Evolutionary conservation across 53 echinoderm and acorn worm genomes (phyloP).

Genomic region (Hippasteria phrygiana): DNA sequence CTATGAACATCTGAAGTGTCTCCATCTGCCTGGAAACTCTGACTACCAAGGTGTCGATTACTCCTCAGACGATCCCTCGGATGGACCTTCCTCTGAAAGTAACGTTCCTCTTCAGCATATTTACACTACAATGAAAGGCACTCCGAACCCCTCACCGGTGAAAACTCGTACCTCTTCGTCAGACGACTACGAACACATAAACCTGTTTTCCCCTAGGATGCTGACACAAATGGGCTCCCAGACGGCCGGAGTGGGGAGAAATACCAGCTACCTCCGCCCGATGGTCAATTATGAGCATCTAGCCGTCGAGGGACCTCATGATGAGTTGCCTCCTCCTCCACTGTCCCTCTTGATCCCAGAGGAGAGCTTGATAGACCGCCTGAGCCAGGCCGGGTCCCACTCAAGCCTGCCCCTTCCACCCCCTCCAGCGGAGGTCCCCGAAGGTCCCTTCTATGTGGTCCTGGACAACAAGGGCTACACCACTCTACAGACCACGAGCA

Average conservation of each 20-base stretch:
- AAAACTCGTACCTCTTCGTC: slow-evolving; percentile 24
- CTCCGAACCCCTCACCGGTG: not conserved
- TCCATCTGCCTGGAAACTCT: not conserved
- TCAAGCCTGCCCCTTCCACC: slow-evolving; percentile 36
- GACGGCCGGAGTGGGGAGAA: not conserved
- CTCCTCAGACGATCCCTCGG: not conserved
- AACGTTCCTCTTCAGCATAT: not conserved
- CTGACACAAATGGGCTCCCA: not conserved
- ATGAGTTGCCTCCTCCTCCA: not conserved
- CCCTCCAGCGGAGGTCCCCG: not conserved
- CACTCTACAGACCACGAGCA: slow-evolving; percentile 21
- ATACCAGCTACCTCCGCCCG: slow-evolving; percentile 13
- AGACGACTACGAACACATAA: slow-evolving; percentile 39
- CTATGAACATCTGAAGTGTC: slow-evolving; percentile 17
- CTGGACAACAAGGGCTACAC: slow-evolving; percentile 34
- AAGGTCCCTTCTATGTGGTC: not conserved
- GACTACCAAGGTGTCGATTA: slow-evolving; percentile 1
- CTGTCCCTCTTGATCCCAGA: not conserved
- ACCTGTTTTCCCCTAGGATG: not conserved
- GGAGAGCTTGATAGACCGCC: not conserved
- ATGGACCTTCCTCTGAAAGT: not conserved
- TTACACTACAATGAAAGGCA: not conserved
- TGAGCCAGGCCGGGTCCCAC: slow-evolving; percentile 10
- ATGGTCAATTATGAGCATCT: not conserved
- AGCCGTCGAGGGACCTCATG: not conserved